Base-by-base conservation (phyloP, 1,140 invertebrate species). In the Drosophila simulans region DNA sequence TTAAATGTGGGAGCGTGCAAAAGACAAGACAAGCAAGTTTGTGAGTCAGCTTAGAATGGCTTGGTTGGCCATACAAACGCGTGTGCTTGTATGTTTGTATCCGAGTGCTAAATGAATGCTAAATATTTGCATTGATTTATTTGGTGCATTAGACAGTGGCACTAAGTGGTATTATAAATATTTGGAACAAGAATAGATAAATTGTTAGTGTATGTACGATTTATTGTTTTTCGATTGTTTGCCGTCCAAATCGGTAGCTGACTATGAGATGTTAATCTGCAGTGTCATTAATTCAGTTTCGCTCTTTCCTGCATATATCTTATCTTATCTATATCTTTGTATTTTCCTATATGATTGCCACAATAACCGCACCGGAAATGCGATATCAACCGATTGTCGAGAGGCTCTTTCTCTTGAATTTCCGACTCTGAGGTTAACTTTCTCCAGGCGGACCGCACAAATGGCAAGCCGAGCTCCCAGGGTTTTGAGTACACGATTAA, bases 61-160 rank as follows among this genome's bases (percentile, higher is more conserved):
- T 46, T 20, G 31, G 22, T 20, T 43, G 31, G 51, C 40, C n/a
- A 42, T 15, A 58, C 5, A 40, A 8, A 12, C 31, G 8, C 34
- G 5, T 27, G 31, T 31, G 31, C 27, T 7, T 52, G 20, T 49
- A 34, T 31, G 22, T 49, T 45, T 40, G 43, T 39, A 43, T 25
- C 25, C 8, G 66, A 89, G 63, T 89, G 76, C 66, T 83, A 89
- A 89, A 80, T 70, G 84, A 80, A 88, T 88, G 71, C 71, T 89
- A 88, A 88, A 88, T 89, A 88, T 88, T 89, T 89, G 66, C 71
- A 51, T 59, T 88, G 84, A 88, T 89, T 89, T 88, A 88, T 88
- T 77, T 88, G 66, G 70, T 83, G 80, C 84, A 88, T 89, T 89
- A 80, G 84, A 80, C 82, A 17, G 39, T 58, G 35, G 37, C 63